phyloP scores from a whole-genome alignment of 2,113 vertebrate species.

The Misgurnus anguillicaudatus region DNA sequence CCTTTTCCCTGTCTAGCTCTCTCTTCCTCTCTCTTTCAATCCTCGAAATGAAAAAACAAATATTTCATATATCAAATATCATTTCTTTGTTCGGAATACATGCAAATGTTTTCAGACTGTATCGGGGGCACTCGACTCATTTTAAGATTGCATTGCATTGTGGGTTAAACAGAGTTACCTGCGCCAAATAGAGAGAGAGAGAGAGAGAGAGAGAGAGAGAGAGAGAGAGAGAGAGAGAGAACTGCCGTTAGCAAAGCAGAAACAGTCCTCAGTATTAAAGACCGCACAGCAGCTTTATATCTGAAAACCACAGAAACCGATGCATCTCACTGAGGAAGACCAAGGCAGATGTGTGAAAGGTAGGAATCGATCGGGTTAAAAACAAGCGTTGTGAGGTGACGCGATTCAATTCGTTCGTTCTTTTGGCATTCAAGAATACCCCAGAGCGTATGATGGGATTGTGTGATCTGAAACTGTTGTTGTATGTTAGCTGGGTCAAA shows the following conservation, averaged over 20 bases:
- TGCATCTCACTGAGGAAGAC: conserved; percentile 63
- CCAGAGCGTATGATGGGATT: background rate
- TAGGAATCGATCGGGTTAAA: conserved; percentile 40
- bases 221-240: conserved; percentile 23
- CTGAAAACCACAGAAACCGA: conserved; percentile 51
- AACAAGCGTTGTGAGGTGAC: background rate
- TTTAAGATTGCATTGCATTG: conserved; percentile 21
- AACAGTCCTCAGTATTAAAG: conserved; percentile 26
- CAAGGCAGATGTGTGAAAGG: conserved; percentile 59
- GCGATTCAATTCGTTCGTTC: background rate
- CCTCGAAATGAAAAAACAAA: conserved; percentile 44
- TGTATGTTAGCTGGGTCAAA: background rate
- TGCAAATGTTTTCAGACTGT: conserved; percentile 23
- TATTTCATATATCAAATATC: conserved; percentile 48
- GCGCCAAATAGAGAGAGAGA: background rate
- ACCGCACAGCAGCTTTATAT: conserved; percentile 45
- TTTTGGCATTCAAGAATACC: background rate
- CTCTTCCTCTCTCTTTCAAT: conserved; percentile 26
- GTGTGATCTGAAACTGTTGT: background rate
- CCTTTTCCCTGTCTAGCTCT: conserved; percentile 29
- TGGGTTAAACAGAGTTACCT: conserved; percentile 40
- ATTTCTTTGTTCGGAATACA: conserved; percentile 17
- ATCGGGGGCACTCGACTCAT: conserved; percentile 20
- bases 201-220: conserved; percentile 6
- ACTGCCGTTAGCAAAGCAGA: conserved; percentile 26